Evolutionary conservation across 2,888 invertebrate species (phyloP).

Genomic region (Eledona agricola): DNA sequence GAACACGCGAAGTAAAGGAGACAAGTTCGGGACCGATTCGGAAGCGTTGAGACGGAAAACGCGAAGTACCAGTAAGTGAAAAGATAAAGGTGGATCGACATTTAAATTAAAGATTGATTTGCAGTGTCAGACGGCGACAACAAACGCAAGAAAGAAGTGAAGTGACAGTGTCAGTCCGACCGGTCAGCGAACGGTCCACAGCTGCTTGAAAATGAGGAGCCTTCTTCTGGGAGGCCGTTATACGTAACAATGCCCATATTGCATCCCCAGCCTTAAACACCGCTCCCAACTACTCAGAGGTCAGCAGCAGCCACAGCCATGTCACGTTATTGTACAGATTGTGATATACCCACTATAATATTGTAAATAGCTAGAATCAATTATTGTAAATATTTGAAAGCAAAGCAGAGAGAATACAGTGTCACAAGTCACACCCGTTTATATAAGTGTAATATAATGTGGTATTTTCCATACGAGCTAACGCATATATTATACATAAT

Average conservation of each 20-base stretch:
- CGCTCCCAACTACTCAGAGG: constrained; percentile 9
- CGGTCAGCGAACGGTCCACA: constrained; percentile 53
- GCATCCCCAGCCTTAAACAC: constrained; percentile 42
- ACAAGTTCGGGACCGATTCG: constrained; percentile 52
- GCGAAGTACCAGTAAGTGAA: constrained; percentile 74
- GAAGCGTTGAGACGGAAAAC: constrained; percentile 68
- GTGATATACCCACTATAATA: constrained; percentile 55
- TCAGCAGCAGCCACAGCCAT: constrained; percentile 39
- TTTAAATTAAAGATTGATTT: too few relatives aligned
- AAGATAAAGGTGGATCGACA: background rate
- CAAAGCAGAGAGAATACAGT: constrained; percentile 41
- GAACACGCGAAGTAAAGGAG: constrained; percentile 59
- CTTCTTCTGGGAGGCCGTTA: constrained; percentile 35
- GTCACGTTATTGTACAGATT: constrained; percentile 57
- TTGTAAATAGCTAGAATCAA: constrained; percentile 57
- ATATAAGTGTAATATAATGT: constrained; percentile 48
- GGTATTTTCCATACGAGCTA: constrained; percentile 58
- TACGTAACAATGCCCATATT: constrained; percentile 44
- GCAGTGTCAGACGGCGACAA: constrained; percentile 60
- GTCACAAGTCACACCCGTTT: constrained; percentile 43
- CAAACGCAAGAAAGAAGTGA: constrained; percentile 62
- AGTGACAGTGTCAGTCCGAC: constrained; percentile 63
- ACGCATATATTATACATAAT: constrained; percentile 53
- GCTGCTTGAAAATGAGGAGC: constrained; percentile 42
- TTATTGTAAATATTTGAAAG: constrained; percentile 57